Conservation (phyloP, 2,888 invertebrate genomes). For the Incurvaria masculella region DNA sequence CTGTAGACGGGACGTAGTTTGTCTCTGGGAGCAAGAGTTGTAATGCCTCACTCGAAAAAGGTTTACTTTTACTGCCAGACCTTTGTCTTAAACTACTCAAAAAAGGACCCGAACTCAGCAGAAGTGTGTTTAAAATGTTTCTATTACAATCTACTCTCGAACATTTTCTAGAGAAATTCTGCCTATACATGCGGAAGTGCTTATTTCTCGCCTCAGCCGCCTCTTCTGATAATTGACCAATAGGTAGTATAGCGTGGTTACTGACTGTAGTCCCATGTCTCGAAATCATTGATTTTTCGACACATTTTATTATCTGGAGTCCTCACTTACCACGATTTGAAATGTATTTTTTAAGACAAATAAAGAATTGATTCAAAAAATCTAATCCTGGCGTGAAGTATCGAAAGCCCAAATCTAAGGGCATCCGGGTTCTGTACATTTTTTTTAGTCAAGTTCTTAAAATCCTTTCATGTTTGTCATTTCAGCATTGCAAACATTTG, state of each 20-base stretch:
- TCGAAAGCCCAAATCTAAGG: slow-evolving; percentile 15
- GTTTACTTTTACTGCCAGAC: too few relatives aligned
- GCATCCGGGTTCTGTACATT: slow-evolving; percentile 4
- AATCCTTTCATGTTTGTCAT: slow-evolving; percentile 10
- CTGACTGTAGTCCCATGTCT: slow-evolving; percentile 18
- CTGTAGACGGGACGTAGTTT: not conserved
- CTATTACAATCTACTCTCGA: slow-evolving; percentile 12
- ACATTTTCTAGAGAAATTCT: slow-evolving; percentile 16
- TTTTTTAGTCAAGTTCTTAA: slow-evolving; percentile 6
- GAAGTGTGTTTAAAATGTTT: slow-evolving; percentile 17
- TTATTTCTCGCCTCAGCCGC: slow-evolving; percentile 22
- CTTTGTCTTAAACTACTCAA: not conserved
- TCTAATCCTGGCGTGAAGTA: slow-evolving; percentile 14
- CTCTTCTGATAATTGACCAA: slow-evolving; percentile 21
- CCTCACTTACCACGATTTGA: too few relatives aligned
- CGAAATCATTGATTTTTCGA: slow-evolving; percentile 21
- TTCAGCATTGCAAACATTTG: slow-evolving; percentile 18
- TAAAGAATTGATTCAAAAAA: slow-evolving; percentile 5
- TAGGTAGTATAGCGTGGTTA: slow-evolving; percentile 18
- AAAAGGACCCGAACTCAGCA: slow-evolving; percentile 13
- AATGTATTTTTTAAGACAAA: too few relatives aligned
- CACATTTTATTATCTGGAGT: too few relatives aligned
- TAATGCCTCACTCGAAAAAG: too few relatives aligned
- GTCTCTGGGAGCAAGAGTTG: too few relatives aligned
- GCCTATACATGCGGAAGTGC: slow-evolving; percentile 17